Evolutionary conservation across 2,888 invertebrate species (phyloP).

Genomic region (Drosophila birchii): DNA sequence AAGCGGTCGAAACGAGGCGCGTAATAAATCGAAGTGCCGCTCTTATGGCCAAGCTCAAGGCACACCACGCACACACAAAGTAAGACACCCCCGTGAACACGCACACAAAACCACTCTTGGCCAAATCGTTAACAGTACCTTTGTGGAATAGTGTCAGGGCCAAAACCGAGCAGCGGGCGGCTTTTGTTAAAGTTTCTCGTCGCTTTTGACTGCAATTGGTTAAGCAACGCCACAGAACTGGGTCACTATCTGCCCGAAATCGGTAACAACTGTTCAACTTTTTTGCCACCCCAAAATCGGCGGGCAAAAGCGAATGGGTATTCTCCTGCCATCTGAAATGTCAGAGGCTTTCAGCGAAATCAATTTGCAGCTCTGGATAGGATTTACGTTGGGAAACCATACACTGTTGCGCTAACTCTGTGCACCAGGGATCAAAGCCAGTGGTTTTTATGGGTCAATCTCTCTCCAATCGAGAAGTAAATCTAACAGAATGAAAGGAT

Average conservation of each 20-base stretch:
- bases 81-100: slow-evolving; percentile 10
- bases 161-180: slow-evolving; percentile 39
- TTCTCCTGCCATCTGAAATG: slow-evolving; percentile 17
- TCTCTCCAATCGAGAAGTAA: too few relatives aligned
- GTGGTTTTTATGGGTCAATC: not conserved
- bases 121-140: slow-evolving; percentile 24
- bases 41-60: slow-evolving; percentile 44
- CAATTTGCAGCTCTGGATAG: slow-evolving; percentile 22
- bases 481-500: not conserved
- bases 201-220: slow-evolving; percentile 10
- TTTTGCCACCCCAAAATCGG: slow-evolving; percentile 17
- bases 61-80: slow-evolving; percentile 28
- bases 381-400: slow-evolving; percentile 5
- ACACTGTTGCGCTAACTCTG: not conserved
- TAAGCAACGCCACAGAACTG: slow-evolving; percentile 51
- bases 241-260: slow-evolving; percentile 65
- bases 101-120: slow-evolving; percentile 11
- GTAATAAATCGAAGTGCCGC: slow-evolving; percentile 63
- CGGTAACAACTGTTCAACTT: slow-evolving; percentile 48
- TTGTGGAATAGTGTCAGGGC: slow-evolving; percentile 63
- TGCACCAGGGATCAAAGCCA: not conserved
- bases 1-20: slow-evolving; percentile 35
- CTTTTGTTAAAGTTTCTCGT: slow-evolving; percentile 29
- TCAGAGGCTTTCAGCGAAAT: slow-evolving; percentile 22
- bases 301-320: not conserved